Evolutionary conservation across 2,113 vertebrate genomes (phyloP), one percentile per base, ranked within the genome.

Genomic region (Anser brachyrhynchus): DNA sequence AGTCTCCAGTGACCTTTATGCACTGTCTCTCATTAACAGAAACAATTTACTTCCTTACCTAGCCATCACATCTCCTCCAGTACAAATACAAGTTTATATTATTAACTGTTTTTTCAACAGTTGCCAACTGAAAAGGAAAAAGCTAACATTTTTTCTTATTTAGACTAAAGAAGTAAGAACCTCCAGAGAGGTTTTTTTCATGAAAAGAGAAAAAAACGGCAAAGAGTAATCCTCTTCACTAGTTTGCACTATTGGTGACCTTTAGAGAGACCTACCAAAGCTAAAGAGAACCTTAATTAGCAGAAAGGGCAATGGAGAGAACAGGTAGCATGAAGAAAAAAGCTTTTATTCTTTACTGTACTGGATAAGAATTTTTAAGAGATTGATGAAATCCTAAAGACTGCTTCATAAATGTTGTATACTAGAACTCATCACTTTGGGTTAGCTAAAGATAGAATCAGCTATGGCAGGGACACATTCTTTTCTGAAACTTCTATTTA

Each of bases 221-320:
- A 91, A 96, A 95, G 62, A 86, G 22, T 97, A 93, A 96, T 95
- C 89, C 80, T 92, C 80, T 95, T 92, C 94, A 93, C 93, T 94
- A 77, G 90, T 84, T 84, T 96, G 94, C 90, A 95, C 77, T 93
- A 86, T 73, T 72, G 83, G 62, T 97, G 97, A 98, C 97, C 96
- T 98, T 98, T 97, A 97, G 54, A 97, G 91, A 95, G 91, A 92
- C 93, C 93, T 94, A 92, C 95, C 81, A 95, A 97, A 96, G 87
- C 74, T 88, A 95, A 89, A 80, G 93, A 94, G 84, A 90, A 89
- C 55, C 91, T 98, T 98, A 96, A 97, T 98, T 97, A 97, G 96
- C 92, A 91, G 85, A 97, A 98, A 97, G 97, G 97, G 96, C 97
- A 98, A 76, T 79, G 70, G 76, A 93, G 80, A 95, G 91, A 96